A percentile compares a stretch with the other conserved stretches of the same genome.
Evolutionary conservation across 2,888 invertebrate species (phyloP).

Genomic region (Lumbricus terrestris): DNA sequence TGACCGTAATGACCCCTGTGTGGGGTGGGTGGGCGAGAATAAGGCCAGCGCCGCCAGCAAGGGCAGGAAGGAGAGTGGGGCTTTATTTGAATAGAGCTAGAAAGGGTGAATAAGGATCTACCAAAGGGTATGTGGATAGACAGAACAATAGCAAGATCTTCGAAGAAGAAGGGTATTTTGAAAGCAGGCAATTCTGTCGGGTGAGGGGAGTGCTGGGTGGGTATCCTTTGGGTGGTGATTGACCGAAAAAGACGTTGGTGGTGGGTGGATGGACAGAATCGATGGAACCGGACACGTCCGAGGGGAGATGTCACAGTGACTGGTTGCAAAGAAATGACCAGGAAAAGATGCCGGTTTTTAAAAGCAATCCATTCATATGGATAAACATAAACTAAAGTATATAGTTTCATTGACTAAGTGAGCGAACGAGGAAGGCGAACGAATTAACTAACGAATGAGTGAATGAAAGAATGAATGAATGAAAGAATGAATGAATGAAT

Average conservation of each 20-base stretch:
- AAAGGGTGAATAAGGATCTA: background rate
- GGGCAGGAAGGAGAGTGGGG: background rate
- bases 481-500: background rate
- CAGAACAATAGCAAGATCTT: no score
- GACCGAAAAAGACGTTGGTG: no score
- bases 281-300: no score
- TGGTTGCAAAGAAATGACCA: no score
- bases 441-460: no score
- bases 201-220: background rate
- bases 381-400: no score
- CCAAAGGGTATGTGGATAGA: background rate
- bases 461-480: background rate
- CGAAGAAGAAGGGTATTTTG: background rate
- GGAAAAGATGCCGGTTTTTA: no score
- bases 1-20: slow-evolving; percentile 3
- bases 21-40: background rate
- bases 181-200: background rate
- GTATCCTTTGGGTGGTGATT: background rate
- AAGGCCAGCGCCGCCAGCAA: no score
- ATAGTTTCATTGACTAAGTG: no score
- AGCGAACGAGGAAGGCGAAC: no score
- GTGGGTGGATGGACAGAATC: background rate
- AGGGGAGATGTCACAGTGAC: no score
- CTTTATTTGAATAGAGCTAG: background rate
- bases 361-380: no score